phyloP scores from a whole-genome alignment of 2,113 vertebrate genomes.

The Oncorhynchus masou region DNA sequence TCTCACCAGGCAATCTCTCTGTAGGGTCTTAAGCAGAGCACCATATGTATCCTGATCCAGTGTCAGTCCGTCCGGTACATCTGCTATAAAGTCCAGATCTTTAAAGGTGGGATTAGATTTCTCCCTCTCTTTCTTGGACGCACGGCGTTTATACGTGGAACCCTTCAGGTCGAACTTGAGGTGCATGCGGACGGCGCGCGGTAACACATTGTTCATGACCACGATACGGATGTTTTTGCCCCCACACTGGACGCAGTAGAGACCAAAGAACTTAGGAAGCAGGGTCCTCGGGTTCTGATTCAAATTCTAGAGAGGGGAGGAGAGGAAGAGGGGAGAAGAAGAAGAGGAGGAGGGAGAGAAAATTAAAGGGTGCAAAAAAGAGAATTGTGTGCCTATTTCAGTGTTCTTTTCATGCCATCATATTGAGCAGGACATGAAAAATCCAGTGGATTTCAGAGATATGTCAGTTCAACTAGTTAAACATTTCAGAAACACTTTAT shows the following conservation, averaged over 20 bases:
- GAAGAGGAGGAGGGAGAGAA: neutral
- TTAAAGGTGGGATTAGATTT: conserved; percentile 92
- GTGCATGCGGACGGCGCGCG: conserved; percentile 93
- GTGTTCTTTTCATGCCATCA: too few species aligned
- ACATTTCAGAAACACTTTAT: too few species aligned
- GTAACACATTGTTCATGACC: conserved; percentile 97
- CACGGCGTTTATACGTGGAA: conserved; percentile 93
- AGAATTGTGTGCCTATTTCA: too few species aligned
- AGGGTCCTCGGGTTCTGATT: conserved; percentile 97
- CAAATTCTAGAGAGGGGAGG: conserved; percentile 79
- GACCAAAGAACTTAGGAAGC: conserved; percentile 97
- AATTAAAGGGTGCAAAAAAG: too few species aligned
- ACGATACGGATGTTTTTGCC: conserved; percentile 97
- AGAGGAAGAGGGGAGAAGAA: neutral
- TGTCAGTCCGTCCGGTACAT: conserved; percentile 87
- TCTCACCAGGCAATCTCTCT: conserved; percentile 95
- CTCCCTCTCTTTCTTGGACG: conserved; percentile 95
- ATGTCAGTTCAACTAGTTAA: too few species aligned
- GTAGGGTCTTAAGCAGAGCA: conserved; percentile 90
- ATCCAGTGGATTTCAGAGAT: too few species aligned
- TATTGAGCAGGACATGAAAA: too few species aligned
- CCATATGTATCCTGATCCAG: conserved; percentile 88
- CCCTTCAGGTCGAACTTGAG: conserved; percentile 97
- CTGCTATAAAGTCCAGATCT: conserved; percentile 94
- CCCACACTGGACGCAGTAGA: conserved; percentile 94